These are phyloP conservation scores for Acholoe squamosa DNA, from an alignment of 2,888 invertebrate genomes.

Conservation along the genomic window DNA sequence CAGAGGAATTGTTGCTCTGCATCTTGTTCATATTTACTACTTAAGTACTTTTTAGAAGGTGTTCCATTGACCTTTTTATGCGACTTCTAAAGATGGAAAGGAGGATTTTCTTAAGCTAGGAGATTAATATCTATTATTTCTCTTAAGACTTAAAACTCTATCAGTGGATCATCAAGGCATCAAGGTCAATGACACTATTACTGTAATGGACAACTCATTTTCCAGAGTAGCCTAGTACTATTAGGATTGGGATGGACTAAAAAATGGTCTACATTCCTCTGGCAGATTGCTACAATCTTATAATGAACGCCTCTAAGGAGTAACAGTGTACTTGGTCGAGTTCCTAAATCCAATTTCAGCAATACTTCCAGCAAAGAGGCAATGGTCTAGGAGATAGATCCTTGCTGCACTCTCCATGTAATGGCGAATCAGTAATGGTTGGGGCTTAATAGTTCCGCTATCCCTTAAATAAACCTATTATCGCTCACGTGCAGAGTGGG, in stretches of 20 bases:
- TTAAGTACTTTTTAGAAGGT: not conserved
- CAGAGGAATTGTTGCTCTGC: not conserved
- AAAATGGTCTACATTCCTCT: not conserved
- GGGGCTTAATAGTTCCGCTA: not conserved
- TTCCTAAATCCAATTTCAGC: not conserved
- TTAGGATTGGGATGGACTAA: not conserved
- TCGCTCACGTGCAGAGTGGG: not conserved
- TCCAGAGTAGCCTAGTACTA: not conserved
- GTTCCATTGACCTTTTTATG: not conserved
- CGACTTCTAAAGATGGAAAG: no score
- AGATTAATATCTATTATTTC: slow-evolving; percentile 22
- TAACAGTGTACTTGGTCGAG: not conserved
- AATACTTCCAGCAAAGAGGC: not conserved
- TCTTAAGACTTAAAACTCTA: not conserved
- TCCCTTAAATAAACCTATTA: slow-evolving; percentile 44
- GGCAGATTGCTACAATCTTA: not conserved
- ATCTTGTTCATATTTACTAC: no score
- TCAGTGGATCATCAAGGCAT: not conserved
- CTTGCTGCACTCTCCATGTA: not conserved
- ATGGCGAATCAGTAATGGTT: not conserved
- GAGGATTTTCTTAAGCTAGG: not conserved
- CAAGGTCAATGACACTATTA: slow-evolving; percentile 9
- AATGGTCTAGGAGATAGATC: not conserved
- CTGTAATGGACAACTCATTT: not conserved
- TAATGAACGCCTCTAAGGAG: no score